These are phyloP conservation scores for Argyrosomus japonicus DNA, from an alignment of 2,113 vertebrate species.

Conservation along the genomic window DNA sequence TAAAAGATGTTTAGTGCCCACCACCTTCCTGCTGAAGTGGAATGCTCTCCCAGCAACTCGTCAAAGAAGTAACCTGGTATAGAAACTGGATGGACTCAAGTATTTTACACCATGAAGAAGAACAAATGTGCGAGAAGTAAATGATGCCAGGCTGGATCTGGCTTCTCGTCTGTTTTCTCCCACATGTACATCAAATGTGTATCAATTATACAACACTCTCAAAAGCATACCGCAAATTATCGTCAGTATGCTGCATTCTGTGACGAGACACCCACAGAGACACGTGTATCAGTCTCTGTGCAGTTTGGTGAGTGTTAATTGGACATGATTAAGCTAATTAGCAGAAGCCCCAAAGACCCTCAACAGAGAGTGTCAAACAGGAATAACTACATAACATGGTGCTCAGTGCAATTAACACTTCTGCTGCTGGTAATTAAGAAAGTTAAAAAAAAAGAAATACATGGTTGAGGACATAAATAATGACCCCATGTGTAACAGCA, in stretches of 20 bases:
- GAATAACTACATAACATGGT: background rate
- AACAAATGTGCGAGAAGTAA: background rate
- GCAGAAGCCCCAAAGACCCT: slow-evolving; percentile 19
- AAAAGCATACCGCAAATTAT: background rate
- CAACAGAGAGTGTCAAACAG: slow-evolving; percentile 5
- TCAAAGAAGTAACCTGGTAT: background rate
- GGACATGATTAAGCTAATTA: slow-evolving; percentile 20
- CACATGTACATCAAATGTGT: background rate
- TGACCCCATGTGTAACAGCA: background rate
- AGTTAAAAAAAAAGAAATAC: background rate
- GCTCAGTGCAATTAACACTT: slow-evolving; percentile 22
- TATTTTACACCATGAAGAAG: background rate
- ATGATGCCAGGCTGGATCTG: background rate
- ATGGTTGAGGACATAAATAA: background rate
- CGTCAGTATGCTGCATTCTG: background rate
- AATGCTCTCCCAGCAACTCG: background rate
- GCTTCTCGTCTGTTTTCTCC: background rate
- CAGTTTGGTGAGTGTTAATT: slow-evolving; percentile 11
- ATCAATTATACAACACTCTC: background rate
- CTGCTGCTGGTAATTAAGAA: background rate
- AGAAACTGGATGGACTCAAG: background rate
- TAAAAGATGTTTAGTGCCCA: no score
- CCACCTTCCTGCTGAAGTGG: background rate
- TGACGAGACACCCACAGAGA: background rate
- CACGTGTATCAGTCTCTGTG: background rate